Evolutionary conservation across 2,888 invertebrate genomes (phyloP).

Genomic region (Philaethria dido): DNA sequence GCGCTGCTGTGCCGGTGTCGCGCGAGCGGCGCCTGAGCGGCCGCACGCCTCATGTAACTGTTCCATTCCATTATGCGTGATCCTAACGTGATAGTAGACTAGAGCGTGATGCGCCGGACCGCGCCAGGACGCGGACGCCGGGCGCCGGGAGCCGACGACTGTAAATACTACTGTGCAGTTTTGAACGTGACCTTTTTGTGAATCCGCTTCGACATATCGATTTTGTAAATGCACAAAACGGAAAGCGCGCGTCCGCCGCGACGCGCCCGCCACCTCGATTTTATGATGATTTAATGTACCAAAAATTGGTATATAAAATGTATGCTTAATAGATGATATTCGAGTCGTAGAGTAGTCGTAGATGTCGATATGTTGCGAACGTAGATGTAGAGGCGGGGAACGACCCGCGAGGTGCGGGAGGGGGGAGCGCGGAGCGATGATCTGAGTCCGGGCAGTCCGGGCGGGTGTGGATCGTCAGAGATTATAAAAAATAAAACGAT

Average conservation of each 20-base stretch:
- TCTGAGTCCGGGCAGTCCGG: slow-evolving; percentile 39
- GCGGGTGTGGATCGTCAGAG: slow-evolving; percentile 48
- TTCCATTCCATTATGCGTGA: slow-evolving; percentile 67
- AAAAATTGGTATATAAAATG: slow-evolving; percentile 26
- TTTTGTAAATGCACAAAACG: slow-evolving; percentile 33
- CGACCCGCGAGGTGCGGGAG: slow-evolving; percentile 42
- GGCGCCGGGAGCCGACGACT: slow-evolving; percentile 6
- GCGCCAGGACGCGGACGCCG: background rate
- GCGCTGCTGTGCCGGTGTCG: slow-evolving; percentile 63
- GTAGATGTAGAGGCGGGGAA: slow-evolving; percentile 32
- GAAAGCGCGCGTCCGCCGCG: slow-evolving; percentile 23
- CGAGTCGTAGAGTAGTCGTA: slow-evolving; percentile 6
- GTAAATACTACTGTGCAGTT: slow-evolving; percentile 11
- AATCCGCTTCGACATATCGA: slow-evolving; percentile 29
- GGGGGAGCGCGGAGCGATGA: slow-evolving; percentile 36
- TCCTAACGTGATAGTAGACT: slow-evolving; percentile 67
- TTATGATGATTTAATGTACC: slow-evolving; percentile 23
- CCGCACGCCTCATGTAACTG: slow-evolving; percentile 58
- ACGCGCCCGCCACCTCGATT: slow-evolving; percentile 25
- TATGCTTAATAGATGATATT: slow-evolving; percentile 22
- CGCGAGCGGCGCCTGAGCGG: slow-evolving; percentile 43
- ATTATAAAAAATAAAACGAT: slow-evolving; percentile 65
- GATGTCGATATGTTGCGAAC: slow-evolving; percentile 35
- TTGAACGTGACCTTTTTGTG: background rate
- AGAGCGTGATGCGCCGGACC: background rate